Percentiles rank a stretch among this genome's conserved stretches.
These are phyloP conservation scores for human (Homo sapiens) DNA, from an alignment of 2,113 vertebrate genomes.

Conservation along the genomic window GRCh38 chr11:30462001-30462500, in stretches of 20 bases:
- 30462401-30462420: neutral
- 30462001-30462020: neutral
- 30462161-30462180: neutral
- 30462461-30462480: neutral
- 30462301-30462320: neutral
- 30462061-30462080: neutral
- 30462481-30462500: slow-evolving; percentile 19
- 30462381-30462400: neutral
- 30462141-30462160: slow-evolving; percentile 36
- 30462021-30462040: neutral
- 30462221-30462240: slow-evolving; percentile 5
- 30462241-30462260: neutral
- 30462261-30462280: slow-evolving; percentile 23
- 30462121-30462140: neutral
- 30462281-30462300: neutral
- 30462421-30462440: neutral
- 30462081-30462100: neutral
- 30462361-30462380: neutral
- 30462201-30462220: neutral
- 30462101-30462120: neutral
- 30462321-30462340: neutral
- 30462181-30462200: neutral
- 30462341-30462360: neutral
- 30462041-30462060: neutral
- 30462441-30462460: neutral